Evolutionary conservation across 2,888 invertebrate species (phyloP), one percentile per base, ranked within the genome.

Genomic region (Lasioglossum pauxillum): DNA sequence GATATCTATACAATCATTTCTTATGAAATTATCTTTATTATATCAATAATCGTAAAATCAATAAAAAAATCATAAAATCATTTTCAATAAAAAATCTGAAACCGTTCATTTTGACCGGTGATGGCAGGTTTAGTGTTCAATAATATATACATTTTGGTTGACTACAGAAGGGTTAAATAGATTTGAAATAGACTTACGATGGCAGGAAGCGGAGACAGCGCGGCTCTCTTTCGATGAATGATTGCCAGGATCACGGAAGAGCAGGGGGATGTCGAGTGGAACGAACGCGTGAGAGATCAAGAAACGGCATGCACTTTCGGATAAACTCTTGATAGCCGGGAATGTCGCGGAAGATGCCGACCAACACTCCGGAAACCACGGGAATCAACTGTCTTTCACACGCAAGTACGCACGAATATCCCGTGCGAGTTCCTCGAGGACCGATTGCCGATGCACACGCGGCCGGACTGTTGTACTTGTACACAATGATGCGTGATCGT

Each of bases 221-320:
- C 14, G 57, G 76, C 75, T 71, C 72, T 75, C 35, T 83, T 80
- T 83, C 83, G 83, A 75, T 67, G 75, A 77, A 79, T 60, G 85
- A 78, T 80, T 57, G 74, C 64, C 67, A 79, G 75, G 71, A 57
- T 44, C 44, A 53, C 19, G 71, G 27, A 14, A 75, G 41, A 78
- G 75, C 82, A 85, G 86, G 85, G 72, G 31, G 64, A 75, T 27
- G 60, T 53, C 46, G 49, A 46, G 35, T 75, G 19, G 75, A 76
- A 82, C 38, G 67, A 35, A 67, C 67, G 35, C 41, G 71, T 41
- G 74, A 27, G 73, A 72, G 41, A 67, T 53, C 46, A 72, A 76
- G 67, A 35, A 67, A 80, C 78, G 78, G 41, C 49, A 71, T 86
- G 60, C 85, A 86, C 86, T 85, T 85, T 85, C 73, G n/a, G 64